Base-by-base conservation (phyloP, 2,888 invertebrate species). In the Tyria jacobaeae region DNA sequence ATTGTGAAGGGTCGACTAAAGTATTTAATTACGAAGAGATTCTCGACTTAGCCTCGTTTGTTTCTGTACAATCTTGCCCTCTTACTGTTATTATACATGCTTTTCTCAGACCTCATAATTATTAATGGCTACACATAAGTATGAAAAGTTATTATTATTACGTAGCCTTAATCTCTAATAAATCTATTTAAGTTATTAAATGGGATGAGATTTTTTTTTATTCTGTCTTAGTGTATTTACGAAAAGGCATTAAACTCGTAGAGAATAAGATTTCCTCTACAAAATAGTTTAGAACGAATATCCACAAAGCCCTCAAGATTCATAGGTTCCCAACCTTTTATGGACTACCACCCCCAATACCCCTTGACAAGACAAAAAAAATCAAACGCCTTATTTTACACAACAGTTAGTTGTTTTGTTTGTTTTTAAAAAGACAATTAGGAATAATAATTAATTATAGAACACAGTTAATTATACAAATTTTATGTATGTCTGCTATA, bases 11-110 rank as follows among this genome's bases (percentile, higher is more conserved):
- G 81, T 79, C 73, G 78, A 58, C 76, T 84, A 79, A 85, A 89
- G 89, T 87, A 87, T 89, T 88, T 88, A 89, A 88, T 89, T 88
- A 87, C 85, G 76, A 73, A 79, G 80, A 83, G 80, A 83, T 80
- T 78, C 80, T 78, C 77, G 75, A 77, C 71, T 72, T 70, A 70
- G 74, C 75, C 76, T 68, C 78, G 77, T 82, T 82, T 78, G 77
- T 78, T 81, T 79, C 81, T 69, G 70, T 77, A 70, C 68, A 74
- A 66, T 72, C 73, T 72, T 60, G 75, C 70, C 68, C 61, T 56
- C 60, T 65, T 55, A 54, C 49, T 63, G 47, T 66, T 71, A 70
- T 68, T 76, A 73, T 57, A 66, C 60, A 68, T 62, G 66, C 64
- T 66, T 60, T 68, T 54, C 63, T 50, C 34, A 47, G 37, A 17